Percentiles rank a stretch among this genome's conserved stretches.
Conservation (phyloP, 2,113 vertebrate genomes). For the Pomatostomus ruficeps region DNA sequence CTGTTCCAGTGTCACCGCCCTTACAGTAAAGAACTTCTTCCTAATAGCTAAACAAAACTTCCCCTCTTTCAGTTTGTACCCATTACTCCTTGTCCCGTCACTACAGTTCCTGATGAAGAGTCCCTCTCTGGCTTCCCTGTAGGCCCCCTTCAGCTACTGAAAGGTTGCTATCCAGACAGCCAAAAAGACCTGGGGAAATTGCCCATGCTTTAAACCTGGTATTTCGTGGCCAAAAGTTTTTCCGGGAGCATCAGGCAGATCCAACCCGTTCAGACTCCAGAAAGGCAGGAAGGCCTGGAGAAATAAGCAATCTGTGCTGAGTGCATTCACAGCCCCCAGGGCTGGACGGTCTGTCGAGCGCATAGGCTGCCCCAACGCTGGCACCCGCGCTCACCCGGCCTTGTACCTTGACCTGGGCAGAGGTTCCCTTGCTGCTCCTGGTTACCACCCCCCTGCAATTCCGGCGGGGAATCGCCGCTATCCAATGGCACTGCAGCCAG, state of each 20-base stretch:
- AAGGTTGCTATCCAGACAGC: not conserved
- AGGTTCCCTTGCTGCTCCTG: not conserved
- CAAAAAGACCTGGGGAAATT: not conserved
- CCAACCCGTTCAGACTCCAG: not conserved
- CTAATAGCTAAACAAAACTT: not conserved
- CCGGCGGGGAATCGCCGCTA: not conserved
- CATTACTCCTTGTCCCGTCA: too few relatives aligned
- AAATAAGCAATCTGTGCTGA: not conserved
- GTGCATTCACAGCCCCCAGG: not conserved
- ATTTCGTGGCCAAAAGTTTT: not conserved
- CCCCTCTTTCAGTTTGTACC: not conserved
- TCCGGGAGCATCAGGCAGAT: not conserved
- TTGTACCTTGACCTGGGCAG: not conserved
- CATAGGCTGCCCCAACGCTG: not conserved
- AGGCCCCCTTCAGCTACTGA: not conserved
- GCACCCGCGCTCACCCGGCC: not conserved
- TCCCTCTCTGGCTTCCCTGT: not conserved
- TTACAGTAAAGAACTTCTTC: not conserved
- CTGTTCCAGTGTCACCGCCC: not conserved
- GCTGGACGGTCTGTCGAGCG: accelerated
- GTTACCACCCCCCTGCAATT: accelerated
- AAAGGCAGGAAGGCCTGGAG: not conserved
- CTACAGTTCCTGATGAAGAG: not conserved
- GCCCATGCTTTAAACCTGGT: not conserved
- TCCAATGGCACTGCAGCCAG: not conserved